Conservation (phyloP, 2,888 invertebrate species). For the Yponomeuta malinellus region DNA sequence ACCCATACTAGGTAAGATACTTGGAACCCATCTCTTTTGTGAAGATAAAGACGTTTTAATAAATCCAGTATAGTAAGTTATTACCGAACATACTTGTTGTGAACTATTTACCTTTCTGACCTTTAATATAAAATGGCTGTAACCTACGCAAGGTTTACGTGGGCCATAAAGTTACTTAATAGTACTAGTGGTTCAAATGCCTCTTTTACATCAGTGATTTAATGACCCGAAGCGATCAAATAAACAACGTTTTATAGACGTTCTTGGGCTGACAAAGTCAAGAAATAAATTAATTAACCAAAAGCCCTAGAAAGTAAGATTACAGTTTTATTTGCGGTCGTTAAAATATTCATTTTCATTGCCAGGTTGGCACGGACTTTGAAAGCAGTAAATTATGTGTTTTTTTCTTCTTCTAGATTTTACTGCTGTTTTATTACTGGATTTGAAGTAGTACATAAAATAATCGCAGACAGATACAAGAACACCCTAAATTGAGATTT, state of each 20-base stretch:
- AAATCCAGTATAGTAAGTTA: too few relatives aligned
- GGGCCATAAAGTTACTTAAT: too few relatives aligned
- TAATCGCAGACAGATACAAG: background rate
- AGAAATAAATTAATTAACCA: constrained; percentile 1
- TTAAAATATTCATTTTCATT: constrained; percentile 1
- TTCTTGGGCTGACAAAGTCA: background rate
- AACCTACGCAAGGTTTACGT: too few relatives aligned
- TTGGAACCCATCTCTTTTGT: too few relatives aligned
- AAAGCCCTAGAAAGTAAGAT: background rate
- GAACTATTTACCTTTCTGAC: too few relatives aligned
- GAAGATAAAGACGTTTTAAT: too few relatives aligned
- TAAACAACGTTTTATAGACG: background rate
- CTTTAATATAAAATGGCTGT: too few relatives aligned
- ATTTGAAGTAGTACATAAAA: background rate
- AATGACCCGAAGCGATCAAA: background rate
- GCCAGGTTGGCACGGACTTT: background rate
- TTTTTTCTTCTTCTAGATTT: background rate
- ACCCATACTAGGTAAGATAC: too few relatives aligned
- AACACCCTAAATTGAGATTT: too few relatives aligned
- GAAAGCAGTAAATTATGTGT: background rate
- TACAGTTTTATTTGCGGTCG: background rate
- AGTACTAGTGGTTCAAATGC: background rate
- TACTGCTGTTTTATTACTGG: background rate
- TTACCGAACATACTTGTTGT: too few relatives aligned
- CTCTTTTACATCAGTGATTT: background rate